Conservation (phyloP, 2,797 vertebrate species). For the Heteromormyrus szaboi region DNA sequence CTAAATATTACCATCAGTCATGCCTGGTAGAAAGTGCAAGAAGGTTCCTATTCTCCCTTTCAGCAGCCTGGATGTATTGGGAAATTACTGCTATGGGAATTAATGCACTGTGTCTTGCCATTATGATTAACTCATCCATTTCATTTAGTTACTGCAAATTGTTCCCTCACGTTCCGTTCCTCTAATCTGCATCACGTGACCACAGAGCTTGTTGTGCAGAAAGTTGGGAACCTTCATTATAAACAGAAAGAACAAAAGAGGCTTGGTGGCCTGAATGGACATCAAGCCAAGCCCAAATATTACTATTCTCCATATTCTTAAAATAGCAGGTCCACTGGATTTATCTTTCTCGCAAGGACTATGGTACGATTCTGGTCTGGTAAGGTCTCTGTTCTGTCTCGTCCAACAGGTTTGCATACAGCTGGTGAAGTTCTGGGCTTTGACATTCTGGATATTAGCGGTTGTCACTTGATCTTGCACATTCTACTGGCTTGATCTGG, state of each 20-base stretch:
- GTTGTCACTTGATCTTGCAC: background rate
- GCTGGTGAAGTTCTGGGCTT: background rate
- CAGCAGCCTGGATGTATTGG: background rate
- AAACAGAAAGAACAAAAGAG: background rate
- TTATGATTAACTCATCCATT: background rate
- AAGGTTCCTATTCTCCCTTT: background rate
- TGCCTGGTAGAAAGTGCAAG: background rate
- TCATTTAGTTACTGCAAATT: background rate
- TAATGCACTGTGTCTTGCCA: background rate
- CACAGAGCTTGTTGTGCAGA: background rate
- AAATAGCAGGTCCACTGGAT: background rate
- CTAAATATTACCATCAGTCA: background rate
- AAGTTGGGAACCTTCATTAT: background rate
- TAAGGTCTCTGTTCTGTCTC: background rate
- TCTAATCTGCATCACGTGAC: background rate
- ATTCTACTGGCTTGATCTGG: background rate
- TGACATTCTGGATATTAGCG: background rate
- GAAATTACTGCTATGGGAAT: background rate
- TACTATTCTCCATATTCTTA: background rate
- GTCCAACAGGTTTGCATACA: background rate
- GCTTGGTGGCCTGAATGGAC: background rate
- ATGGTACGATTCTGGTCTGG: background rate
- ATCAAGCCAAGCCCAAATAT: background rate
- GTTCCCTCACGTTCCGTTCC: background rate
- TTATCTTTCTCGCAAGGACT: background rate